Conservation (phyloP, 2,113 vertebrate genomes). For the Andinoacara biseriatus region DNA sequence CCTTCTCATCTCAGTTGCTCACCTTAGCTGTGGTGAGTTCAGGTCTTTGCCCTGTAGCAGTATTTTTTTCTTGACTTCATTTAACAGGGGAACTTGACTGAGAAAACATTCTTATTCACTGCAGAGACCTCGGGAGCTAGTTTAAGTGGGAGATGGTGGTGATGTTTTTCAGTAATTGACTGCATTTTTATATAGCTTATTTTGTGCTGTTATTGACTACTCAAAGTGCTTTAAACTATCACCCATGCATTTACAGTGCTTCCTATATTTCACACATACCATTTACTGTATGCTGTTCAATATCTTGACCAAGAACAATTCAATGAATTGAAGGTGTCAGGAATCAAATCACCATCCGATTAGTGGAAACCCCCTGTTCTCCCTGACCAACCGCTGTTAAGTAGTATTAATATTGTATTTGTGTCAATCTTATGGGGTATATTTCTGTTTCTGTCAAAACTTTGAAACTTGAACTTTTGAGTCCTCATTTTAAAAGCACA, state of each 20-base stretch:
- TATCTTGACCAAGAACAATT: neutral
- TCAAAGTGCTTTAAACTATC: neutral
- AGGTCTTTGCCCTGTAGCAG: constrained; percentile 55
- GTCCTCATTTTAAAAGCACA: neutral
- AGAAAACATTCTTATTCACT: constrained; percentile 39
- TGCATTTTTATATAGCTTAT: neutral
- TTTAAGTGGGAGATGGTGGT: constrained; percentile 35
- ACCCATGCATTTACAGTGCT: neutral
- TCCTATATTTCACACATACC: neutral
- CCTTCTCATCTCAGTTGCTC: constrained; percentile 1
- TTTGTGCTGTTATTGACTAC: constrained; percentile 1
- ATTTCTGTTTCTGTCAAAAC: neutral
- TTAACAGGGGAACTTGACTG: constrained; percentile 39
- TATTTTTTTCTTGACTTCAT: constrained; percentile 36
- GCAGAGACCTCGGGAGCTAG: constrained; percentile 6
- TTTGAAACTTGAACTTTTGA: neutral
- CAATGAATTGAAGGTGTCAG: neutral
- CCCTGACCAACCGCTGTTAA: neutral
- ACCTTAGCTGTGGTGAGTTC: constrained; percentile 54
- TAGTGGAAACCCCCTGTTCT: neutral
- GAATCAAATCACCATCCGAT: neutral
- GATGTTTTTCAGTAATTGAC: constrained; percentile 18
- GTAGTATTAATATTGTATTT: neutral
- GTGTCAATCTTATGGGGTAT: neutral
- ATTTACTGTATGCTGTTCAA: neutral